phyloP scores from a whole-genome alignment of 2,113 vertebrate genomes.

The Ahaetulla prasina region DNA sequence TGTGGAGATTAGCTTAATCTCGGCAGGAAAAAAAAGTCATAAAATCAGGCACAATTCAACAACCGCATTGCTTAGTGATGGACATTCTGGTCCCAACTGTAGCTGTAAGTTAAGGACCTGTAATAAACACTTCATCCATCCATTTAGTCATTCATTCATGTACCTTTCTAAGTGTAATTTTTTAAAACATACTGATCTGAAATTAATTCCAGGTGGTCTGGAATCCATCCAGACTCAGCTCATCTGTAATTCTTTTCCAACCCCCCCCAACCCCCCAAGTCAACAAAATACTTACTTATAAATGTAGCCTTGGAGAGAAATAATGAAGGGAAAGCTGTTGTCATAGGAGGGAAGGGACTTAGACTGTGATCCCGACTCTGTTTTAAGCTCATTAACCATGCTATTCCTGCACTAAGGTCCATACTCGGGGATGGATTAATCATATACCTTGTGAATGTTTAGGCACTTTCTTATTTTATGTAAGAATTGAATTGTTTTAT shows the following conservation, averaged over 20 bases:
- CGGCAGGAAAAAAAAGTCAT: conserved; percentile 36
- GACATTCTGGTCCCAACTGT: not conserved
- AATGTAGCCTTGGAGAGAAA: not conserved
- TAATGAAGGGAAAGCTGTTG: not conserved
- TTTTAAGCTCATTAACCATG: not conserved
- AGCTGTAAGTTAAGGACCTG: not conserved
- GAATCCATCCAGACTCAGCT: conserved; percentile 54
- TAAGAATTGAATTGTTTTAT: not conserved
- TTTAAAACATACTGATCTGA: conserved; percentile 39
- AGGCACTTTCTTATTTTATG: not conserved
- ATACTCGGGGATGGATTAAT: not conserved
- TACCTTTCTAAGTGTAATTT: conserved; percentile 35
- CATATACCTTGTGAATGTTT: not conserved
- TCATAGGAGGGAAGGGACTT: not conserved
- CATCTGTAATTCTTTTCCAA: conserved; percentile 22
- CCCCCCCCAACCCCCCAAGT: not conserved
- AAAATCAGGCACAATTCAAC: not conserved
- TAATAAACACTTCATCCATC: not conserved
- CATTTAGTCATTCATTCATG: not conserved
- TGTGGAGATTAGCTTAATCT: conserved; percentile 3
- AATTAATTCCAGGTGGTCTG: conserved; percentile 61
- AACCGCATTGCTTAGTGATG: not conserved
- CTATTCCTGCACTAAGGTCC: not conserved
- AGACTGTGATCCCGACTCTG: not conserved
- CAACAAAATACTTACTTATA: not conserved